A percentile compares a stretch with the other conserved stretches of the same genome.
Conservation (phyloP, 2,888 invertebrate genomes). For the Chesias legatella region DNA sequence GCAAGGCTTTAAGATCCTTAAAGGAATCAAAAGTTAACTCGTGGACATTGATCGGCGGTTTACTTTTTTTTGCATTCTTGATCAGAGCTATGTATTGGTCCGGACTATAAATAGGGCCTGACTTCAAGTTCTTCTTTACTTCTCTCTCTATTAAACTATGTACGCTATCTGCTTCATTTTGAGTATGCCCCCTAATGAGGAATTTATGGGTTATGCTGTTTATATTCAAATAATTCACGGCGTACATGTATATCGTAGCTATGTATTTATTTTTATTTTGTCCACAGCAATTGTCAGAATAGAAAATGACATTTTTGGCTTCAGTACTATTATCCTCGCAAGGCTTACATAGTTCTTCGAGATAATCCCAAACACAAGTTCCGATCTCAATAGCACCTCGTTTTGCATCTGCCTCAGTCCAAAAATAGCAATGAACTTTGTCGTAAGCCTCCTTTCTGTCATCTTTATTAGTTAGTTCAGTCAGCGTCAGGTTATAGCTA, state of each 20-base stretch:
- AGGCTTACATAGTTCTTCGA: too few relatives aligned
- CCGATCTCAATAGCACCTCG: constrained; percentile 20
- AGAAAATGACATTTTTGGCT: constrained; percentile 28
- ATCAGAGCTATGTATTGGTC: too few relatives aligned
- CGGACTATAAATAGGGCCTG: constrained; percentile 12
- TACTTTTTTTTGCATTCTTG: too few relatives aligned
- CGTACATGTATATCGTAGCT: background rate
- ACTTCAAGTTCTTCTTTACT: constrained; percentile 11
- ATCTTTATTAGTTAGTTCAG: background rate
- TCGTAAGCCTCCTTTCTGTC: constrained; percentile 9
- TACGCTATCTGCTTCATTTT: constrained; percentile 36
- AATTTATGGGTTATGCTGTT: constrained; percentile 33
- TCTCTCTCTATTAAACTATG: constrained; percentile 13
- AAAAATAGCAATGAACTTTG: constrained; percentile 32
- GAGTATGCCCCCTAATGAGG: constrained; percentile 40
- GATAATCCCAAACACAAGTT: too few relatives aligned
- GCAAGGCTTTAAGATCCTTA: constrained; percentile 20
- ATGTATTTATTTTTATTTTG: constrained; percentile 36
- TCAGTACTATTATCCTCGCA: too few relatives aligned
- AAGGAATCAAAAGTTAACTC: constrained; percentile 21
- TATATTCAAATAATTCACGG: background rate
- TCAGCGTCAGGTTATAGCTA: constrained; percentile 2
- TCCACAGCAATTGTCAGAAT: constrained; percentile 38
- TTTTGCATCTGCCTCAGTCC: constrained; percentile 36
- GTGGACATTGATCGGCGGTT: constrained; percentile 22